phyloP scores from a whole-genome alignment of 2,888 invertebrate genomes.

The Aphodius granarius region DNA sequence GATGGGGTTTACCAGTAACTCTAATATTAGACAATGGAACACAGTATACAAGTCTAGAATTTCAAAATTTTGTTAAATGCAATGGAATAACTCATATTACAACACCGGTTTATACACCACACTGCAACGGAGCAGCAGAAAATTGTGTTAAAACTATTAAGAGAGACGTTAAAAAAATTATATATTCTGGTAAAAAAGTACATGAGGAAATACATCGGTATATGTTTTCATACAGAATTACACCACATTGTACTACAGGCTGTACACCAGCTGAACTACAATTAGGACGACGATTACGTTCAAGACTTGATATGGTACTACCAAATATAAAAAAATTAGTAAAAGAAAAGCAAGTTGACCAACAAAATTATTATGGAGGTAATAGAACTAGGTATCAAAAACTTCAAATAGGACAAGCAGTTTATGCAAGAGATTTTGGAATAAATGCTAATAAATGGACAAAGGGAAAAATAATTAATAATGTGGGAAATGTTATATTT shows the following conservation, averaged over 20 bases:
- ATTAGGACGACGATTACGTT: not conserved
- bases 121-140: constrained; percentile 3
- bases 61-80: too few species aligned
- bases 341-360: not conserved
- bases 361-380: constrained; percentile 3
- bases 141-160: constrained; percentile 3
- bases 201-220: not conserved
- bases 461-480: not conserved
- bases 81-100: constrained; percentile 5
- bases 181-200: not conserved
- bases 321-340: not conserved
- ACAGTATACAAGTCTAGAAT: not conserved
- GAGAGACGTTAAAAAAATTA: not conserved
- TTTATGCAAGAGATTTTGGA: constrained; percentile 4
- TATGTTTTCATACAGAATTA: not conserved
- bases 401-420: not conserved
- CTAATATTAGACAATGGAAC: constrained; percentile 7
- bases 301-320: not conserved
- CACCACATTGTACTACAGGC: constrained; percentile 7
- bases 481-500: not conserved
- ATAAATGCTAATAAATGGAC: not conserved
- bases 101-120: not conserved
- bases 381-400: not conserved
- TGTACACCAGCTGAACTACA: constrained; percentile 3
- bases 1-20: not conserved